phyloP scores from a whole-genome alignment of 1,140 invertebrate species.

The Halyomorpha halys region DNA sequence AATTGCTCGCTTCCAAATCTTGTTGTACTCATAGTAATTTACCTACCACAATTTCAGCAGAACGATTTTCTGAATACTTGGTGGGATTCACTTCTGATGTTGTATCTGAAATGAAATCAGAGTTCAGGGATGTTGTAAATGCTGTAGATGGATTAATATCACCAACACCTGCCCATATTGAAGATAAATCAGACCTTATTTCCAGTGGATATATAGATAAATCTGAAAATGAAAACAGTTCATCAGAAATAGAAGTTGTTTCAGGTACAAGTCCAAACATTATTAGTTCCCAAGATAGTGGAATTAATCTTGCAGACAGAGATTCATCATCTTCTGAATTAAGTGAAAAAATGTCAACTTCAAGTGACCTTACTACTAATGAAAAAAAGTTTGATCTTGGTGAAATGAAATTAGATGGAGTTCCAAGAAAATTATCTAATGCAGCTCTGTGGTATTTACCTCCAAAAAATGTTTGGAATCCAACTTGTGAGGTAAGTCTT shows the following conservation, averaged over 20 bases:
- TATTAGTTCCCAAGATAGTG: constrained; percentile 63
- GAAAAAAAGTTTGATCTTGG: neutral
- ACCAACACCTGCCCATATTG: constrained; percentile 34
- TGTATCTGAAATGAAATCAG: constrained; percentile 65
- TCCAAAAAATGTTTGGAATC: constrained; percentile 70
- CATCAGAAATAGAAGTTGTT: too few species aligned
- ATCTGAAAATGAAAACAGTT: too few species aligned
- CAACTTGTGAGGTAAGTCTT: constrained; percentile 53
- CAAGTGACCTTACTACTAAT: neutral
- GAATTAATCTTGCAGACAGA: constrained; percentile 61
- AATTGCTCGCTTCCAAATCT: constrained; percentile 10
- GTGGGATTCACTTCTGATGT: constrained; percentile 66
- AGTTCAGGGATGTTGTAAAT: constrained; percentile 58
- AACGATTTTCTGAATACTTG: constrained; percentile 59
- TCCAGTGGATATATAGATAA: too few species aligned
- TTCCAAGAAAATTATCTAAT: constrained; percentile 8
- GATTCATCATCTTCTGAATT: constrained; percentile 35
- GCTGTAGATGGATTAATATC: constrained; percentile 59
- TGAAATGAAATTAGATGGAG: neutral
- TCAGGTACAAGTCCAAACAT: constrained; percentile 34
- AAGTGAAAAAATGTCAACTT: constrained; percentile 30
- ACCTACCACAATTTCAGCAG: constrained; percentile 46
- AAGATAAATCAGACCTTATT: neutral
- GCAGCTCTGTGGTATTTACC: constrained; percentile 57
- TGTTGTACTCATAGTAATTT: neutral